Base-by-base conservation (phyloP, 2,888 invertebrate genomes). In the Drosophila phalerata region DNA sequence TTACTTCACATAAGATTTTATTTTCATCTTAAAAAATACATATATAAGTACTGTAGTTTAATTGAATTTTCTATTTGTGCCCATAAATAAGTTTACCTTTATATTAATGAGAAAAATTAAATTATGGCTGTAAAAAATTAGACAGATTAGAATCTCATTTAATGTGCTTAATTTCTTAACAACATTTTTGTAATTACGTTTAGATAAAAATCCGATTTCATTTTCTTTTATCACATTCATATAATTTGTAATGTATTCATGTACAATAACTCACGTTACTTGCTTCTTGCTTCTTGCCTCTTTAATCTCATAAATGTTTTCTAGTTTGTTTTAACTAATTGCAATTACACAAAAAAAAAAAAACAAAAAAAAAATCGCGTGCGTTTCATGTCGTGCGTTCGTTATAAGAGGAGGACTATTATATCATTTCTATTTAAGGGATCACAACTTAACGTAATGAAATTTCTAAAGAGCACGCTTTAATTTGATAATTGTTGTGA, bases 291-390 rank as follows among this genome's bases (percentile, higher is more conserved):
- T 43, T 43, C 17, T 43, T 48, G 10, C 34, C 45, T 37, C 53
- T 71, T 61, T 68, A 80, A 72, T 78, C 40, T 58, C 48, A 19
- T 22, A 64, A 77, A 64, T 69, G 61, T 40, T 69, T 69, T 47
- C 22, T 62, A 5, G 34, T 66, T 40, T 61, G 51, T 48, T 74
- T 70, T 60, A 51, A 49, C 43, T 79, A 77, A 77, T 77, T 79
- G 34, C 66, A 42, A 37, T 65, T 66, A 60, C 22, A 9, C n/a
- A n/a, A n/a, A n/a, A n/a, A n/a, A n/a, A n/a, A n/a, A n/a, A n/a
- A n/a, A n/a, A n/a, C n/a, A n/a, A n/a, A n/a, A n/a, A n/a, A 17
- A 34, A 25, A 40, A 56, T 79, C 34, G 74, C 75, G 79, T 70
- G 79, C 22, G 40, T 37, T 58, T 63, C 63, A 19, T 68, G 64